phyloP scores from a whole-genome alignment of 2,113 vertebrate species.

The Erythrocercus mccallii region DNA sequence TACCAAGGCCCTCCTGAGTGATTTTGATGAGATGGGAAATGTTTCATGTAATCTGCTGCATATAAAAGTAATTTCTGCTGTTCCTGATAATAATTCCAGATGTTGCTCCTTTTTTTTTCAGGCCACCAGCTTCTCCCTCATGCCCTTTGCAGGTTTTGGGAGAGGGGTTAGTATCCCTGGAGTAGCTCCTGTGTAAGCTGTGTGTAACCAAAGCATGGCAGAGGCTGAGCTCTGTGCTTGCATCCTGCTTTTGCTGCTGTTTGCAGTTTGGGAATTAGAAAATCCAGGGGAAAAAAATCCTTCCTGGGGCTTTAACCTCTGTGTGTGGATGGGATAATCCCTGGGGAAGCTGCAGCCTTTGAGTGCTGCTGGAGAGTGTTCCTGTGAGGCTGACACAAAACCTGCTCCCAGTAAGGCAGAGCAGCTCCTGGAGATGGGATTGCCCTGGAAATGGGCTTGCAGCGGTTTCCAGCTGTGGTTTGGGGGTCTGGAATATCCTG shows the following conservation, averaged over 20 bases:
- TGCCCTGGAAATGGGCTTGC: neutral
- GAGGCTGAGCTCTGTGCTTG: neutral
- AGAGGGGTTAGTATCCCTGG: constrained; percentile 74
- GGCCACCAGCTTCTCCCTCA: constrained; percentile 74
- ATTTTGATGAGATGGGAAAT: neutral
- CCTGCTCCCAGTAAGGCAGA: neutral
- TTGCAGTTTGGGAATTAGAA: neutral
- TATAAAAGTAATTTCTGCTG: neutral
- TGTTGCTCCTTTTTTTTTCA: constrained; percentile 51
- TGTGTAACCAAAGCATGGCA: constrained; percentile 21
- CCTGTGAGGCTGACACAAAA: neutral
- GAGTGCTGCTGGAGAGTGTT: neutral
- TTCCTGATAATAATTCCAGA: constrained; percentile 24
- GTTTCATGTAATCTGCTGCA: neutral
- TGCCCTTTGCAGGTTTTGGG: constrained; percentile 77
- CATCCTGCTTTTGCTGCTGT: neutral
- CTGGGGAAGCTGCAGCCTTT: neutral
- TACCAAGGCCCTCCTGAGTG: neutral
- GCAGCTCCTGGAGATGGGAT: neutral
- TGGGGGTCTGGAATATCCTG: neutral
- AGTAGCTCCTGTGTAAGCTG: neutral
- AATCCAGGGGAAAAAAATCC: neutral
- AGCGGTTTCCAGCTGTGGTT: neutral
- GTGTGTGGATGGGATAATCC: neutral
- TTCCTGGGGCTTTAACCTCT: neutral